Base-by-base conservation (phyloP, 2,113 vertebrate genomes). In the Myxocyprinus asiaticus region DNA sequence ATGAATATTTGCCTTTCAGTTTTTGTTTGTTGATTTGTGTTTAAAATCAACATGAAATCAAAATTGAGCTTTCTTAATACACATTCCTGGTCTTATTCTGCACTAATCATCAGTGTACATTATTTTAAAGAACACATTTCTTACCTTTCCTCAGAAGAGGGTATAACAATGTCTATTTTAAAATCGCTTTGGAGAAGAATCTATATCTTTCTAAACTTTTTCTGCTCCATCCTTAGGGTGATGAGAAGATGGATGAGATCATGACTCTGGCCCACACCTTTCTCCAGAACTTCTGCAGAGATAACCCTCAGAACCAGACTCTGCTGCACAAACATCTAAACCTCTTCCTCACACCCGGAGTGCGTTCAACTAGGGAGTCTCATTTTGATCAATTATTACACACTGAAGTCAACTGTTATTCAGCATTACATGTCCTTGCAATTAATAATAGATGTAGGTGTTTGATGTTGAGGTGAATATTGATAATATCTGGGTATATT, bases 251-350 rank as follows among this genome's bases (percentile, higher is more conserved):
- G 98, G 95, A 95, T 22, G 95, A 96, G 86, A 94, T 99, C 62
- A 99, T 99, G 98, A 94, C 91, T 77, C 86, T 97, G 85, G 98
- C 97, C 12, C 96, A 99, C 76, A 88, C 88, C 0, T 99, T 99
- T 76, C 94, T 99, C 67, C 98, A 99, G 89, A 95, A 97, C 87
- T 99, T 99, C 90, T 98, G 97, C 84, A 90, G 92, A 75, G 96
- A 95, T 86, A 99, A 99, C 83, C 87, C 93, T 78, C 96, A 99
- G 88, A 99, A 99, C 89, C 98, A 99, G 90, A 91, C 92, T 82
- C 94, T 99, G 22, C 95, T 99, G 45, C 95, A 99, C 84, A 99
- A 99, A 88, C 95, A 98, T 77, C 91, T 98, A 82, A 97, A 96
- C 87, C 93, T 98, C 81, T 99, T 99, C 90, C 91, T 99, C 82